Base-by-base conservation (phyloP, 1,140 invertebrate species). In the Drosophila repleta region DNA sequence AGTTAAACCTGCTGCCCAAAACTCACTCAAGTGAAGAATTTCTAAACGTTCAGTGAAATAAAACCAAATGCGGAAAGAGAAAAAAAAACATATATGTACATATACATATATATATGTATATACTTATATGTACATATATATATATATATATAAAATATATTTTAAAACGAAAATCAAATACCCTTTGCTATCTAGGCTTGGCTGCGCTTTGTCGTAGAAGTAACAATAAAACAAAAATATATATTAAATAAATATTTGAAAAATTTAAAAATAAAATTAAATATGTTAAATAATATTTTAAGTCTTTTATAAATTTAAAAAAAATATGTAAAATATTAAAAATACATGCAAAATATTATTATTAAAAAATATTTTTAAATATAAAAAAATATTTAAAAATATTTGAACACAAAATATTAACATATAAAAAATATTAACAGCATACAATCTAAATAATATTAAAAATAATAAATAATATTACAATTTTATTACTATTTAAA, bases 41-140 rank as follows among this genome's bases (percentile, higher is more conserved):
- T 87, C 75, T 85, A 90, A 90, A 82, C 78, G 82, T 73, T 79
- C 79, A 84, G 73, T 79, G 71, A 83, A 82, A 81, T 87, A 79
- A 87, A 87, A 81, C 66, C 61, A 79, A 74, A 74, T 74, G 71
- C 70, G 74, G 51, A 71, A 69, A 18, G 57, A 55, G 70, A 48
- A 52, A 49, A 62, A 60, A 46, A 11, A 45, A 20, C 2, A 7
- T 1, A 20, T 3, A 45, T 18, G 8, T 15, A 32, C 4, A 24
- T 24, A 3, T 24, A 26, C n/a, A n/a, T n/a, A 24, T n/a, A 41
- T 41, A 41, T 43, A 43, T 43, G 6, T 11, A 43, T 17, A 1
- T 15, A 5, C n/a, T n/a, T 1, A 20, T 3, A 45, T 18, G 8
- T 15, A 32, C 4, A 24, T 24, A 3, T 24, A 26, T n/a, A n/a